Conservation (phyloP, 2,888 invertebrate species). For the Coremacera marginata region DNA sequence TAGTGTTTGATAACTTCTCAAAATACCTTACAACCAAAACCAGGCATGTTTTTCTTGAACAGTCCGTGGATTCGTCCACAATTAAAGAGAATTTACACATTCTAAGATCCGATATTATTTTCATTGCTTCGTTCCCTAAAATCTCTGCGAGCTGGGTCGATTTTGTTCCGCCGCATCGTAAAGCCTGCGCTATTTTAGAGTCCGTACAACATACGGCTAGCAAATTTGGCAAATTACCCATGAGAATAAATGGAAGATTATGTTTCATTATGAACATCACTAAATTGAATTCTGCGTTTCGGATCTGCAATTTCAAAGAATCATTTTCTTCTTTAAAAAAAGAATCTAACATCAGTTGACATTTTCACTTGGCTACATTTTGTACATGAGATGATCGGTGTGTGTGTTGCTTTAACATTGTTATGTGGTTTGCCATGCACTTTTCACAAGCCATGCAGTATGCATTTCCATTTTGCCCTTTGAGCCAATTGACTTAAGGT, state of each 20-base stretch:
- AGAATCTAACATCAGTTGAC: conserved; percentile 6
- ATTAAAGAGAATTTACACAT: conserved; percentile 12
- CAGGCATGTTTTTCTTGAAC: conserved; percentile 4
- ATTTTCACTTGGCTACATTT: neutral
- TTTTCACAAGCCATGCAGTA: neutral
- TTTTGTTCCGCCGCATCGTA: too few relatives aligned
- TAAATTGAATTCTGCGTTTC: conserved; percentile 10
- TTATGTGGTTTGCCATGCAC: neutral
- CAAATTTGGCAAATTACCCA: conserved; percentile 30
- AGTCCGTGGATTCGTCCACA: conserved; percentile 23
- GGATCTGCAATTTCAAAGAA: conserved; percentile 7
- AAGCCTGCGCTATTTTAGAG: too few relatives aligned
- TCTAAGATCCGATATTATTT: neutral
- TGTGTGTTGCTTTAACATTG: neutral
- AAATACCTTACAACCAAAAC: conserved; percentile 11
- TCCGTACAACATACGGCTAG: too few relatives aligned
- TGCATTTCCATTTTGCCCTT: neutral
- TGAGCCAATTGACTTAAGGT: too few relatives aligned
- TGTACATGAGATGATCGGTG: neutral
- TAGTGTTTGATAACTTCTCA: too few relatives aligned
- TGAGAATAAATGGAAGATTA: neutral
- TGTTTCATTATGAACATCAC: conserved; percentile 16
- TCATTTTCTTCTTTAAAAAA: conserved; percentile 15
- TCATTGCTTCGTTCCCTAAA: neutral
- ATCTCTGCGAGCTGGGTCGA: too few relatives aligned